Percentiles rank a stretch among this genome's conserved stretches.
phyloP scores from a whole-genome alignment of 2,113 vertebrate genomes.

The Chaetodon auriga region DNA sequence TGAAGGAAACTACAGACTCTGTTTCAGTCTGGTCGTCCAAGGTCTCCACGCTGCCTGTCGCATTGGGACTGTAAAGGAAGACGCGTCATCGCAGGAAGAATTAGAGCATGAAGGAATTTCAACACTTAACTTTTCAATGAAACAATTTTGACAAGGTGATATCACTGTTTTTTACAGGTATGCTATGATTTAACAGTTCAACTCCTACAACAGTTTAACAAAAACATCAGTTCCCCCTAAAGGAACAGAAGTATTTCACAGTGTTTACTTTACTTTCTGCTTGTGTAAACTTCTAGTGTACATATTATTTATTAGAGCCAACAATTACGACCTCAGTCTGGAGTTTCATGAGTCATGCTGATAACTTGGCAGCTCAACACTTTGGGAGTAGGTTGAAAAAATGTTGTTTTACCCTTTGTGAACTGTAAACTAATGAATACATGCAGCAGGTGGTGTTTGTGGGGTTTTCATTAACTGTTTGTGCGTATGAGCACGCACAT shows the following conservation, averaged over 20 bases:
- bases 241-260: too few species aligned
- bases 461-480: too few species aligned
- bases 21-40: slow-evolving; percentile 92
- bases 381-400: background rate
- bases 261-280: background rate
- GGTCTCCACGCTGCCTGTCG: slow-evolving; percentile 90
- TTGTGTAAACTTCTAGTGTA: background rate
- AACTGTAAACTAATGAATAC: background rate
- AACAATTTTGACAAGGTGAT: too few species aligned
- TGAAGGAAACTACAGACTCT: slow-evolving; percentile 90
- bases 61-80: slow-evolving; percentile 84
- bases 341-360: background rate
- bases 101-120: background rate
- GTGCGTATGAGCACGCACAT: background rate
- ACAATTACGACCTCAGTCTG: background rate
- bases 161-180: too few species aligned
- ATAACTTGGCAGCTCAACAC: background rate
- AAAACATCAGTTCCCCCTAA: too few species aligned
- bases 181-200: too few species aligned
- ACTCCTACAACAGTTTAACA: too few species aligned
- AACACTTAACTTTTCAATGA: too few species aligned
- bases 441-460: too few species aligned
- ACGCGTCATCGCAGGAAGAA: slow-evolving; percentile 8
- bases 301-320: background rate
- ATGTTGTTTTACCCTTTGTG: background rate